These are phyloP conservation scores for Bombylius major DNA, from an alignment of 2,888 invertebrate genomes.

Conservation along the genomic window DNA sequence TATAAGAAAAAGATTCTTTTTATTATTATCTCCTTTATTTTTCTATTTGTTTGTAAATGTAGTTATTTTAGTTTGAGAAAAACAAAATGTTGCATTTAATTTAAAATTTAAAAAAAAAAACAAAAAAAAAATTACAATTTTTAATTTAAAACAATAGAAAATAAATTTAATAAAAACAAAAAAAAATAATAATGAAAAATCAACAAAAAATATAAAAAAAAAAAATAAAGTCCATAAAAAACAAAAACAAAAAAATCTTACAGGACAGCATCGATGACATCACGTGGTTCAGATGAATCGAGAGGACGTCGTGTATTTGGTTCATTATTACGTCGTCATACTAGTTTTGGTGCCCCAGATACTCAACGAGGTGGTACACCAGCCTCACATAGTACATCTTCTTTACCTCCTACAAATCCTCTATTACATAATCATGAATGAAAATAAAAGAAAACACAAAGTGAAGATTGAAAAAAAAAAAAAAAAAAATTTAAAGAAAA, in stretches of 20 bases:
- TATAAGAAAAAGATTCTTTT: no score
- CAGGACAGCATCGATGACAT: slow-evolving; percentile 26
- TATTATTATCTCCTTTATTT: no score
- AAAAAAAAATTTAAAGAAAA: no score
- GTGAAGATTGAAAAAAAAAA: not conserved
- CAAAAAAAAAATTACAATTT: no score
- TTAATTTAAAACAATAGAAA: no score
- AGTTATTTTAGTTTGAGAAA: no score
- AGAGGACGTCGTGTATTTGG: slow-evolving; percentile 25
- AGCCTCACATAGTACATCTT: not conserved
- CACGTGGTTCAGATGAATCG: slow-evolving; percentile 24
- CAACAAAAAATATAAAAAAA: slow-evolving; percentile 7
- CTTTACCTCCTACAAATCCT: not conserved
- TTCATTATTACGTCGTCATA: slow-evolving; percentile 24
- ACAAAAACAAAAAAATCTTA: slow-evolving; percentile 17
- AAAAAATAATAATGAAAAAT: no score
- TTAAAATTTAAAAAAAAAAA: no score
- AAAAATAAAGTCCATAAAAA: slow-evolving; percentile 6
- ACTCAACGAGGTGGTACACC: slow-evolving; percentile 13
- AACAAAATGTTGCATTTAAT: no score
- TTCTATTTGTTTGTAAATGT: no score
- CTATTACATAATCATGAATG: not conserved
- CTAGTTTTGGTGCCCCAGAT: slow-evolving; percentile 24
- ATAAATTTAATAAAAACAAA: no score
- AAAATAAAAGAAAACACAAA: not conserved